Base-by-base conservation (phyloP, 1,140 invertebrate species). In the Nylanderia fulva region DNA sequence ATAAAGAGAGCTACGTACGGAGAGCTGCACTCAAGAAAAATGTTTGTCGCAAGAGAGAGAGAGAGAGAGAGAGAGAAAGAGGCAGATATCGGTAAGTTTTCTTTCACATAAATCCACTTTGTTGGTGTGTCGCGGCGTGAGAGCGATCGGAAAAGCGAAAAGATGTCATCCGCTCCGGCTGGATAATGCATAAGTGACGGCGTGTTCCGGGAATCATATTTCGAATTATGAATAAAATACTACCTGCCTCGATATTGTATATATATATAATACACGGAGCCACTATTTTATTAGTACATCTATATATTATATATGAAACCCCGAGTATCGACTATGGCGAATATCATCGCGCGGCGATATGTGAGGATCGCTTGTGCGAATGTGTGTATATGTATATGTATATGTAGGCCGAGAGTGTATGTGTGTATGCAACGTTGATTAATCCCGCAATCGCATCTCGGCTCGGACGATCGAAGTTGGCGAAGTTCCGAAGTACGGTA, bases 181-280 rank as follows among this genome's bases (percentile, higher is more conserved):
- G 48, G 24, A 72, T 83, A 83, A 83, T 86, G 54, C 71, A 87
- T 85, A 87, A 87, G 71, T 85, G 69, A 87, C 84, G 68, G 29
- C 71, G 54, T 45, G 48, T 76, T 76, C 54, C 33, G 42, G 48
- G 74, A 72, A 80, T 85, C 69, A 77, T 87, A 80, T 84, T 69
- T 69, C 75, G 56, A 76, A 87, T 82, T 88, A 88, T 87, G 75
- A 88, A 88, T 88, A 88, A 88, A 88, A 87, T 87, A 87, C 79
- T 61, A 29, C 36, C 18, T 56, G 69, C 82, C 63, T 54, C 75
- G 54, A 18, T 13, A 24, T 60, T 27, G 18, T 33, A n/a, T n/a
- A 18, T 48, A 42, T 54, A 21, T 39, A 39, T 8, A 39, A 48
- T 13, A 5, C 3, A n/a, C n/a, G n/a, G n/a, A 5, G 45, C 13